Percentiles rank a stretch among this genome's conserved stretches.
Evolutionary conservation across 2,113 vertebrate genomes (phyloP).

Genomic region (Osmerus mordax): DNA sequence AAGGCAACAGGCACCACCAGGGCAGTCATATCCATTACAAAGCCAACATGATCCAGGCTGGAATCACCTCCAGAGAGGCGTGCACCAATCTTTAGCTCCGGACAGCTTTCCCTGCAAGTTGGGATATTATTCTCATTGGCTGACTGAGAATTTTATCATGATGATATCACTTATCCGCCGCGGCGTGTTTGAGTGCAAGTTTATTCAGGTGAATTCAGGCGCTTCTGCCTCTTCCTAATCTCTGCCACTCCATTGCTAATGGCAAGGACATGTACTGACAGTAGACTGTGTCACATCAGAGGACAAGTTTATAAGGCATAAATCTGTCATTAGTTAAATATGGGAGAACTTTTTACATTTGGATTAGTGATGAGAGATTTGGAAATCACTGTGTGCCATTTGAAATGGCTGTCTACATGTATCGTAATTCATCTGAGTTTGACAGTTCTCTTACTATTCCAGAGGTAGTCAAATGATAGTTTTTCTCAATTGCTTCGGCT

Average conservation of each 20-base stretch:
- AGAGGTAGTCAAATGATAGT: too few relatives aligned
- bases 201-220: neutral
- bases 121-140: neutral
- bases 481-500: too few relatives aligned
- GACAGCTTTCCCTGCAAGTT: neutral
- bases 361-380: neutral
- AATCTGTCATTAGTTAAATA: too few relatives aligned
- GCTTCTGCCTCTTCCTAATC: neutral
- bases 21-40: neutral
- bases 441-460: too few relatives aligned
- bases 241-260: neutral
- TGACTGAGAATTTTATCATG: constrained; percentile 5
- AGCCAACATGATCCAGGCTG: neutral
- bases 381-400: neutral
- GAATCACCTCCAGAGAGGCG: neutral
- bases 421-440: too few relatives aligned
- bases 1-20: neutral
- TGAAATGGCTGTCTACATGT: neutral
- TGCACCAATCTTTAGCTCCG: neutral
- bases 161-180: neutral
- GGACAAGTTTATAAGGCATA: too few relatives aligned
- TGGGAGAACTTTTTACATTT: too few relatives aligned
- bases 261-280: neutral
- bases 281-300: too few relatives aligned
- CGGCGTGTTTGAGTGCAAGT: neutral